phyloP scores from a whole-genome alignment of 2,113 vertebrate species.

The Etheostoma spectabile region DNA sequence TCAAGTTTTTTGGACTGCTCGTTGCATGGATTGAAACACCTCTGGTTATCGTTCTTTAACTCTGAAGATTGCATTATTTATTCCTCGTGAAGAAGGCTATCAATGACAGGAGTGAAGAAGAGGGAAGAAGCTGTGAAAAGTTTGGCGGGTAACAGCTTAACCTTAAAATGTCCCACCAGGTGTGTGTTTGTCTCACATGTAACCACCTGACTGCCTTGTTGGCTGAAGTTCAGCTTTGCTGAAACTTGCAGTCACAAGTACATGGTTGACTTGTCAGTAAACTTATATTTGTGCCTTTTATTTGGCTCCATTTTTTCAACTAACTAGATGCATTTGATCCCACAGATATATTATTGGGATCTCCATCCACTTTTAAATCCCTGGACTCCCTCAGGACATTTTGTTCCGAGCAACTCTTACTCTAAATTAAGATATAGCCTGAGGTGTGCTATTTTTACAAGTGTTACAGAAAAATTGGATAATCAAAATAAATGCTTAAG shows the following conservation, averaged over 20 bases:
- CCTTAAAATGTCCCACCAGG: conserved; percentile 38
- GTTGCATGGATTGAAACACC: conserved; percentile 10
- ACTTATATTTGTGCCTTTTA: background rate
- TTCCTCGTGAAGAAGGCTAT: background rate
- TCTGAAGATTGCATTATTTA: conserved; percentile 21
- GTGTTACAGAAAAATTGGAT: conserved; percentile 4
- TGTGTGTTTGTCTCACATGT: conserved; percentile 36
- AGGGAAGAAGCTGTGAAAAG: conserved; percentile 14
- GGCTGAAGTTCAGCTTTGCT: conserved; percentile 22
- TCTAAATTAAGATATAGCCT: conserved; percentile 21
- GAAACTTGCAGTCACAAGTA: background rate
- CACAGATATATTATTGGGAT: conserved; percentile 14
- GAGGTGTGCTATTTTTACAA: conserved; percentile 28
- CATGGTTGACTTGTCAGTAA: background rate
- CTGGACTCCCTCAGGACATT: background rate
- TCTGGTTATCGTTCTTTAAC: background rate
- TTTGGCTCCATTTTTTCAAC: background rate
- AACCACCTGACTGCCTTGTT: conserved; percentile 21
- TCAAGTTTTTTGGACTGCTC: background rate
- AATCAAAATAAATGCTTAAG: conserved; percentile 2
- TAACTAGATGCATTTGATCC: background rate
- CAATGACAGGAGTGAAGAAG: background rate
- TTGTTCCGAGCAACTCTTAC: background rate
- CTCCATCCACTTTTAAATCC: conserved; percentile 7
- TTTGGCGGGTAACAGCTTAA: conserved; percentile 26